Conservation (phyloP, 2,797 vertebrate genomes). For the Gallinago nigripennis region DNA sequence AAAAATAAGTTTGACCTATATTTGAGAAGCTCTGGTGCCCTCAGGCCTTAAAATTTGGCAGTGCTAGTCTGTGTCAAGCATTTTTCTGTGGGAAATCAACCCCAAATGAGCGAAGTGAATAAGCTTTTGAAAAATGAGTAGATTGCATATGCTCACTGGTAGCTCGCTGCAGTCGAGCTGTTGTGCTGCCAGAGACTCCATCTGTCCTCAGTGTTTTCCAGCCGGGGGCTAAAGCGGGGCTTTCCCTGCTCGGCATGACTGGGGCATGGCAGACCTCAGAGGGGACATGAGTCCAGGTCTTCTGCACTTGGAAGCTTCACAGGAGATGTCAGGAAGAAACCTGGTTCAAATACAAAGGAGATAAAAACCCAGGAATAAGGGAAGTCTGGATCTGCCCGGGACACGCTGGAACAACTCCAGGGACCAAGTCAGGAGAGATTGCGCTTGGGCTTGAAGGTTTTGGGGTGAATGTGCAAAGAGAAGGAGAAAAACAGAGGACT, state of each 20-base stretch:
- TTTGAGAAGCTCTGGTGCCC: not conserved
- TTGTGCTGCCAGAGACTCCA: slow-evolving; percentile 34
- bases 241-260: not conserved
- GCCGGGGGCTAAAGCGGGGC: not conserved
- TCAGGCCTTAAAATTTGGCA: slow-evolving; percentile 22
- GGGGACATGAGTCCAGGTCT: fast-evolving
- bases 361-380: not conserved
- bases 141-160: slow-evolving; percentile 19
- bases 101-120: not conserved
- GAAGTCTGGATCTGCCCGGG: not conserved
- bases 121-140: not conserved
- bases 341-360: not conserved
- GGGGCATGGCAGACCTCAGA: not conserved
- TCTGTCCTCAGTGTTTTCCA: slow-evolving; percentile 40
- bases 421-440: not conserved
- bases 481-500: not conserved
- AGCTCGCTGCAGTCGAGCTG: slow-evolving; percentile 18
- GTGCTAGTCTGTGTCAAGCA: not conserved
- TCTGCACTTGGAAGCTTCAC: fast-evolving
- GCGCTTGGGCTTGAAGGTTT: not conserved
- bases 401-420: not conserved
- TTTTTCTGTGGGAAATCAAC: slow-evolving; percentile 25
- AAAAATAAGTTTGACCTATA: slow-evolving; percentile 11
- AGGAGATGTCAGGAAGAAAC: not conserved
- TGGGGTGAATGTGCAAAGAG: not conserved